Conservation (phyloP, 2,888 invertebrate species). For the Synanthedon vespiformis region DNA sequence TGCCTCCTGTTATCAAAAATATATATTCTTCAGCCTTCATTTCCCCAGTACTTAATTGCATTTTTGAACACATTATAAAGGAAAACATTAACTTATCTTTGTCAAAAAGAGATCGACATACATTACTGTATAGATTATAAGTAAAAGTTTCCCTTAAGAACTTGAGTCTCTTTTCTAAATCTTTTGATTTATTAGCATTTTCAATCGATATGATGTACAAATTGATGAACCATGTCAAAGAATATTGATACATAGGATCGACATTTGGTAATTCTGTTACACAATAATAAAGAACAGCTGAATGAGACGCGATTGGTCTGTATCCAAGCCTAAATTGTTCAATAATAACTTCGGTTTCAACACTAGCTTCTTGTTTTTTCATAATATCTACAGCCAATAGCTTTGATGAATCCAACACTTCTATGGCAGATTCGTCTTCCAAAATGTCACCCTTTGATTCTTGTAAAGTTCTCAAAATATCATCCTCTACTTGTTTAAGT, state of each 20-base stretch:
- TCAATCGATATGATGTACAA: conserved; percentile 83
- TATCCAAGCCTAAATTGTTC: conserved; percentile 82
- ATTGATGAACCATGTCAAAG: conserved; percentile 87
- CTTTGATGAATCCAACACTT: conserved; percentile 89
- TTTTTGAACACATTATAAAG: conserved; percentile 81
- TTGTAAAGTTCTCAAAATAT: conserved; percentile 86
- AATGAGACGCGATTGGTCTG: conserved; percentile 82
- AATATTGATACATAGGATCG: conserved; percentile 92
- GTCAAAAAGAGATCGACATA: conserved; percentile 87
- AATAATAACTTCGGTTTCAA: conserved; percentile 82
- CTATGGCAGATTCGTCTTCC: conserved; percentile 91
- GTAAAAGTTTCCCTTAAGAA: conserved; percentile 83
- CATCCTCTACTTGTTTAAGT: conserved; percentile 88
- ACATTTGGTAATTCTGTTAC: conserved; percentile 86
- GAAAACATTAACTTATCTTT: conserved; percentile 88
- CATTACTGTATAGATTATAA: conserved; percentile 83
- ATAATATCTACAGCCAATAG: conserved; percentile 83
- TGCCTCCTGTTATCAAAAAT: conserved; percentile 84
- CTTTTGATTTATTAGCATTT: conserved; percentile 78
- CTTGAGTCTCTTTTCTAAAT: conserved; percentile 76
- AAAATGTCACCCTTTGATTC: conserved; percentile 88
- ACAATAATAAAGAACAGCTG: conserved; percentile 84
- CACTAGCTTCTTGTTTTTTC: conserved; percentile 82
- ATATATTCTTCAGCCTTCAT: conserved; percentile 73
- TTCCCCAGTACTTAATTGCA: conserved; percentile 69